Conservation (phyloP, 2,113 vertebrate genomes). For the Xenus cinereus region DNA sequence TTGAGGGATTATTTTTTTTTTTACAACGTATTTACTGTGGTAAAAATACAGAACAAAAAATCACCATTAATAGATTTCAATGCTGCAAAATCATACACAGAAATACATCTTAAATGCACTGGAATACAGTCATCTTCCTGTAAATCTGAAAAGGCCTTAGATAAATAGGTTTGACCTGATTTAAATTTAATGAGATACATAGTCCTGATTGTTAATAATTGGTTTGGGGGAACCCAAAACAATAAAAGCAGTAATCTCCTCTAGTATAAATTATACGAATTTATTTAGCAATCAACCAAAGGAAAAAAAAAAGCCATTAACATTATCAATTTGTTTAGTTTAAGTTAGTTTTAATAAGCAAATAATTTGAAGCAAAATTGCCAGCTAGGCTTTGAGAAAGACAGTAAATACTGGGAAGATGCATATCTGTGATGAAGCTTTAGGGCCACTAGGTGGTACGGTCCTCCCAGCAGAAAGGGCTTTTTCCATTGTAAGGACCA, state of each 20-base stretch:
- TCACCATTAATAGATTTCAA: not conserved
- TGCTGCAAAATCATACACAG: not conserved
- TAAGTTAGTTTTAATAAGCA: not conserved
- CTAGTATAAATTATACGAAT: conserved; percentile 42
- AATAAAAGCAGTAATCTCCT: conserved; percentile 48
- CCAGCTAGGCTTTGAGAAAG: not conserved
- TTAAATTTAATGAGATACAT: conserved; percentile 26
- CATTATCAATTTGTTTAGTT: conserved; percentile 27
- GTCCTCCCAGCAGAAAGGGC: conserved; percentile 63
- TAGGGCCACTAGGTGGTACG: conserved; percentile 74
- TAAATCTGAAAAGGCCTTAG: conserved; percentile 8
- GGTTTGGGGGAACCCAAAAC: conserved; percentile 35
- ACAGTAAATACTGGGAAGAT: not conserved
- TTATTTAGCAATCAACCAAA: conserved; percentile 35
- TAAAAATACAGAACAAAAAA: conserved; percentile 31
- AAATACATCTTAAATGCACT: not conserved
- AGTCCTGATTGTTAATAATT: conserved; percentile 50
- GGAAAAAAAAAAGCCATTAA: not conserved
- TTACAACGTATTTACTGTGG: conserved; percentile 9
- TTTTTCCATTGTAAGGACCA: conserved; percentile 46
- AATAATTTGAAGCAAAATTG: conserved; percentile 35
- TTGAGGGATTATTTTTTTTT: conserved; percentile 41
- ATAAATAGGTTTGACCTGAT: conserved; percentile 35
- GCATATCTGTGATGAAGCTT: conserved; percentile 30
- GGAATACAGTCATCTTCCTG: conserved; percentile 5